Evolutionary conservation across 2,888 invertebrate species (phyloP), one percentile per base, ranked within the genome.

Genomic region (Dromius quadrimaculatus): DNA sequence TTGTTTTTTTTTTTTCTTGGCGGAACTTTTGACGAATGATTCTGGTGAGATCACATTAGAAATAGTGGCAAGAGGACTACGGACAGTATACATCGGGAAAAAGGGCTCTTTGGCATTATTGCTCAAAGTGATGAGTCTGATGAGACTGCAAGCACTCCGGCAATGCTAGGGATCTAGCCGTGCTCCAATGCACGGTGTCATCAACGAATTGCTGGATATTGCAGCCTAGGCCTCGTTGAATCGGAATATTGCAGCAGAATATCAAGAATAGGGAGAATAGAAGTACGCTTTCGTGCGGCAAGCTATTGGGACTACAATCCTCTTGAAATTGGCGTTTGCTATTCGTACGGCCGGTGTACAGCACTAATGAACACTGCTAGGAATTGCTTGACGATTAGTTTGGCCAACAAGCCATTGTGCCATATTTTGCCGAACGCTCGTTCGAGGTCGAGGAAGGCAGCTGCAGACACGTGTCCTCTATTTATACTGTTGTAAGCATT

Each of bases 381-480:
- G 4, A 32, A 38, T 9, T 59, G 8, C 20, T 9, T 17, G 1
- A 6, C 4, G 32, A 20, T 15, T 9, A 45, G 6, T 19, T 45
- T 45, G 5, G 9, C 20, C 20, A 45, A n/a, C 19, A 45, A 11
- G 1, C 20, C 20, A 22, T 59, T 17, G 20, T 65, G 50, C 47
- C 47, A 50, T 4, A 65, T 36, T 19, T n/a, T 15, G 36, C 32
- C 65, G 34, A 65, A 59, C 2, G 59, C 59, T 1, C 59, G 59
- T 19, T 36, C 36, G 6, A 59, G n/a, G 36, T 59, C 36, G 2
- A 59, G 59, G 32, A 59, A 59, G 2, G n/a, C 34, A n/a, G 34
- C 17, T 0, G 59, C 36, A 1, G 19, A 5, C 9, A 36, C 32
- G 1, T 2, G 1, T 3, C 34, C 13, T 6, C 8, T 4, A 36